Base-by-base conservation (phyloP, 2,113 vertebrate species). In the Genyomyrus donnyi region DNA sequence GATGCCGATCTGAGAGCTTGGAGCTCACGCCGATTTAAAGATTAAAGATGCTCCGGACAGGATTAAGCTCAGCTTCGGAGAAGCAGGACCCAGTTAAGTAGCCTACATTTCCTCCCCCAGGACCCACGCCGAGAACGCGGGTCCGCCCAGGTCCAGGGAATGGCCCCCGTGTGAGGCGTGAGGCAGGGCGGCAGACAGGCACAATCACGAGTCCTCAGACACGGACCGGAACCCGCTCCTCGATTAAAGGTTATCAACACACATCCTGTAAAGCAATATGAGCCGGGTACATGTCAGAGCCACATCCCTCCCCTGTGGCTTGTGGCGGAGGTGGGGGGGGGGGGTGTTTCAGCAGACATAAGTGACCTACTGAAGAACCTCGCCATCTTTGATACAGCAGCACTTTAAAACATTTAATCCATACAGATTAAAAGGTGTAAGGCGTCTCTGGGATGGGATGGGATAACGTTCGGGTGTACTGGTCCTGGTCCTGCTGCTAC, bases 11-110 rank as follows among this genome's bases (percentile, higher is more conserved):
- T 1, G 56, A n/a, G 56, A 24, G 56, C 24, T 24, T n/a, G 56
- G 24, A 62, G 24, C 56, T 62, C 19, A 62, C 24, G 27, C n/a
- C n/a, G 11, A 15, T 74, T 74, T 62, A 89, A 85, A 45, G 50
- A 62, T 86, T 85, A 62, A 90, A 90, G 83, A 80, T 80, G n/a
- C 53, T 46, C 49, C 49, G 48, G 70, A 50, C 42, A n/a, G 21
- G 39, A 88, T 46, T 46, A 66, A 21, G 56, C 39, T 31, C 39
- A 17, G 56, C 39, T 31, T 6, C 1, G 1, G 50, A 52, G 7
- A 31, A 53, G 87, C 87, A 62, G 42, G 31, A 24, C 87, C 53
- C 31, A 45, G 87, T 66, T 88, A 62, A 62, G 87, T 46, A 56
- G 24, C 56, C 87, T 66, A 11, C 87, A 56, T 56, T 56, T 66